Conservation (phyloP, 2,797 vertebrate genomes). For the Gallirallus australis region DNA sequence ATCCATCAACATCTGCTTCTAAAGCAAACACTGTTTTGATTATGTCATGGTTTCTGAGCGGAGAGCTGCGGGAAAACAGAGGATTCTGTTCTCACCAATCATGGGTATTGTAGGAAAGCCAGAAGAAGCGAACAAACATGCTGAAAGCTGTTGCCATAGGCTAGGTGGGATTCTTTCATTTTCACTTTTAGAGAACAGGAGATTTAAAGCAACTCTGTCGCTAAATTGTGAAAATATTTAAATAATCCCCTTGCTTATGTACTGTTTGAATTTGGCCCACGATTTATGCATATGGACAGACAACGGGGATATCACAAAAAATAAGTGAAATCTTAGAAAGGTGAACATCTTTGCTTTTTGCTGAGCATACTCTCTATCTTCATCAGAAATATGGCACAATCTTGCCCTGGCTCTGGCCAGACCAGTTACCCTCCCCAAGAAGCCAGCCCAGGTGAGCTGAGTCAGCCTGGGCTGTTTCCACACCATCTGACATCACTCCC, state of each 20-base stretch:
- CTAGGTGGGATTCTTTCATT: not conserved
- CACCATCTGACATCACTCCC: too few species aligned
- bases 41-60: not conserved
- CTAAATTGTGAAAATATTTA: not conserved
- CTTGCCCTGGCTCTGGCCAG: too few species aligned
- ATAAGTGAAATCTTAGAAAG: not conserved
- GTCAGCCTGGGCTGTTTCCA: too few species aligned
- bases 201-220: not conserved
- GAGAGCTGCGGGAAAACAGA: not conserved
- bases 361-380: not conserved
- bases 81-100: not conserved
- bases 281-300: not conserved
- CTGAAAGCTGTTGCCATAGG: not conserved
- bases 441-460: too few species aligned
- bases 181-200: not conserved
- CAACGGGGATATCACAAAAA: not conserved
- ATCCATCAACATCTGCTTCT: not conserved
- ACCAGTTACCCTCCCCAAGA: too few species aligned
- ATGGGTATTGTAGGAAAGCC: not conserved
- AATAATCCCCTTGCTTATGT: not conserved
- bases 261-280: not conserved
- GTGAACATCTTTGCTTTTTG: not conserved
- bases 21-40: not conserved
- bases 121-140: not conserved
- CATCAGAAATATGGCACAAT: not conserved